phyloP scores from a whole-genome alignment of 2,797 vertebrate genomes.

The Alcedo atthis region DNA sequence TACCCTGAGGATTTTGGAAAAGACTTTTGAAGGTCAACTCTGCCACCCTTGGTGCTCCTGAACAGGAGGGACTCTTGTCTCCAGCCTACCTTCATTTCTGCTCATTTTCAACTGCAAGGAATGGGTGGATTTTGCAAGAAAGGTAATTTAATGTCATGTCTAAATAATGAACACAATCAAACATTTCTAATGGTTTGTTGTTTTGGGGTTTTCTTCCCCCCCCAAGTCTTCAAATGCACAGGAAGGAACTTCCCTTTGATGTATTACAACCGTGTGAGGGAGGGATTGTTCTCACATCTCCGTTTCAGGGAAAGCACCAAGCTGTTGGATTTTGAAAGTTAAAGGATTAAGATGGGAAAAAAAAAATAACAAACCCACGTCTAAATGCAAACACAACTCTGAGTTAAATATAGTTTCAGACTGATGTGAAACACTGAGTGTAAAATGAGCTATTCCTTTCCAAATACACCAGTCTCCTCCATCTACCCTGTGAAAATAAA shows the following conservation, averaged over 20 bases:
- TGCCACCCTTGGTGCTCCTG: background rate
- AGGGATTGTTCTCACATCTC: background rate
- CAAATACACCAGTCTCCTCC: background rate
- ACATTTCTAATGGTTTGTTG: background rate
- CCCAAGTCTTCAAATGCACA: background rate
- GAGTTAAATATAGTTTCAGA: background rate
- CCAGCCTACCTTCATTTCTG: background rate
- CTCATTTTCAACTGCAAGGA: background rate
- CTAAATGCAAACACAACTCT: background rate
- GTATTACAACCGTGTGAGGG: background rate
- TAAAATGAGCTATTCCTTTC: background rate
- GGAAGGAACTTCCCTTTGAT: background rate
- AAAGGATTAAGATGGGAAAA: background rate
- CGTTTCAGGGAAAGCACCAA: background rate
- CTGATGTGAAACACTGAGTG: background rate
- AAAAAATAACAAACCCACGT: background rate
- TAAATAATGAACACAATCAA: background rate
- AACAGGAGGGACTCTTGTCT: background rate
- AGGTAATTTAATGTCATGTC: background rate
- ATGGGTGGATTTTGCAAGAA: background rate
- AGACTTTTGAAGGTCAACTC: background rate
- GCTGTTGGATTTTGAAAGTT: background rate
- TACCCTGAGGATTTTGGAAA: background rate
- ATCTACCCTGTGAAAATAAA: background rate
- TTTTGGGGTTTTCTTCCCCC: background rate